Percentiles rank a stretch among this genome's conserved stretches.
Evolutionary conservation across 1,140 invertebrate genomes (phyloP).

Genomic region (Drosophila sulfurigaster): DNA sequence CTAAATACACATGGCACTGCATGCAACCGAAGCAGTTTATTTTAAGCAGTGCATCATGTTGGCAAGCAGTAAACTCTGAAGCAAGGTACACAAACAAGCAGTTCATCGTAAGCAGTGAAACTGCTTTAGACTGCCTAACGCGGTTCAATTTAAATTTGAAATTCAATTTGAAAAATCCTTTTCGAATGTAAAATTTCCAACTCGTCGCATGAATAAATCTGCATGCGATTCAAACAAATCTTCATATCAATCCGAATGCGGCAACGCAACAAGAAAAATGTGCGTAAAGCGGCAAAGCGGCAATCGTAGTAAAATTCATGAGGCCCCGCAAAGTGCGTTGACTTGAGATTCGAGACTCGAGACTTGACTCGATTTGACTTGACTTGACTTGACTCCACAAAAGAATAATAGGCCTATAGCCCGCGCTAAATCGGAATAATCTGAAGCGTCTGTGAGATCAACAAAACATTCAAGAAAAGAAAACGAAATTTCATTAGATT

Average conservation of each 20-base stretch:
- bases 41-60: too few relatives aligned
- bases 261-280: conserved; percentile 47
- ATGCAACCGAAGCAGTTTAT: not conserved
- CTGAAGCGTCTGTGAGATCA: conserved; percentile 49
- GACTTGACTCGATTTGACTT: too few relatives aligned
- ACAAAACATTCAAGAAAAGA: conserved; percentile 43
- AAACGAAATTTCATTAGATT: conserved; percentile 43
- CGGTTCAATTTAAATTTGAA: not conserved
- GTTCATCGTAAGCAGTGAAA: not conserved
- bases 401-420: conserved; percentile 53
- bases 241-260: conserved; percentile 21
- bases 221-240: conserved; percentile 24
- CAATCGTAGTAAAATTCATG: conserved; percentile 82
- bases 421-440: conserved; percentile 28
- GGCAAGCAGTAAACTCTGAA: not conserved
- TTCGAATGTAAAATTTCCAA: not conserved
- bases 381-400: conserved; percentile 22
- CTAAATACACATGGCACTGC: too few relatives aligned
- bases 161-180: conserved; percentile 3
- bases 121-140: not conserved
- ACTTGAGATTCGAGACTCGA: conserved; percentile 33
- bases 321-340: conserved; percentile 67
- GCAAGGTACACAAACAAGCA: not conserved
- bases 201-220: conserved; percentile 51
- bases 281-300: conserved; percentile 69